Percentiles rank a stretch among this genome's conserved stretches.
Conservation (phyloP, 92 coral and sea anemone genomes). For the Epizoanthus scotinus region DNA sequence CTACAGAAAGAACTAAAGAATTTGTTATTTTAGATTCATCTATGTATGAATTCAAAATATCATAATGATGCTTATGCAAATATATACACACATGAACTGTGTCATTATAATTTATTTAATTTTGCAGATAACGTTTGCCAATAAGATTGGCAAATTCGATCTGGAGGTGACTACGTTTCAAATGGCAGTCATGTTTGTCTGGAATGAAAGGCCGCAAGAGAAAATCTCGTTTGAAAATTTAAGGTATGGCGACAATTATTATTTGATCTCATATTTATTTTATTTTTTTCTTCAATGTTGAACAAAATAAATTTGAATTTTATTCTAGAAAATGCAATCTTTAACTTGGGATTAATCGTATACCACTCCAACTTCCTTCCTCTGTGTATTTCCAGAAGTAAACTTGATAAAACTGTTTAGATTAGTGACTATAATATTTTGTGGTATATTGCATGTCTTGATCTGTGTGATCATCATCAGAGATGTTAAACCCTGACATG, state of each 20-base stretch:
- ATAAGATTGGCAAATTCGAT: slow-evolving; percentile 88
- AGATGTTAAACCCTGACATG: too few relatives aligned
- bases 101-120: background rate
- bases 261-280: background rate
- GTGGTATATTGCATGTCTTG: too few relatives aligned
- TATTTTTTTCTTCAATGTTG: background rate
- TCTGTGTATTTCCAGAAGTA: too few relatives aligned
- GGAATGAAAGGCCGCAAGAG: slow-evolving; percentile 92
- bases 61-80: slow-evolving; percentile 1
- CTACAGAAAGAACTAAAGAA: too few relatives aligned
- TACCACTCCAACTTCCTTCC: too few relatives aligned
- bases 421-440: too few relatives aligned
- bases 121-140: slow-evolving; percentile 82
- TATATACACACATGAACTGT: background rate
- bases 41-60: background rate
- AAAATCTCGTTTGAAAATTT: slow-evolving; percentile 86
- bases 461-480: too few relatives aligned
- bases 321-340: too few relatives aligned
- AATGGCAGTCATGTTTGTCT: slow-evolving; percentile 94
- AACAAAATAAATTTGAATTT: background rate
- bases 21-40: background rate
- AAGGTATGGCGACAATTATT: slow-evolving; percentile 50
- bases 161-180: slow-evolving; percentile 96
- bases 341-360: too few relatives aligned
- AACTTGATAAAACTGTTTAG: too few relatives aligned